A percentile compares a stretch with the other conserved stretches of the same genome.
Conservation (phyloP, 2,888 invertebrate species). For the Neoaliturus tenellus region DNA sequence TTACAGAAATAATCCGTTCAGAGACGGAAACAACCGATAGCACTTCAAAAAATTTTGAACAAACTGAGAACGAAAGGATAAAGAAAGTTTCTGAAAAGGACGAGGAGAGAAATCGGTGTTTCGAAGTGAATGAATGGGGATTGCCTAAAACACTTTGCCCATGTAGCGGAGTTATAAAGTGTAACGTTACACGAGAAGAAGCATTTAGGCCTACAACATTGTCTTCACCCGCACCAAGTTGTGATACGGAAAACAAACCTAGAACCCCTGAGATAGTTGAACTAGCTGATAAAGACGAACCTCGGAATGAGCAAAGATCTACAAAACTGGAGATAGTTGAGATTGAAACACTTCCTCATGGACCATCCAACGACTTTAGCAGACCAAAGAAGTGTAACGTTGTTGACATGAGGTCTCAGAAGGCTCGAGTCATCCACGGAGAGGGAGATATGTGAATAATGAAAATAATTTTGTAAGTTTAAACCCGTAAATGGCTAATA, state of each 20-base stretch:
- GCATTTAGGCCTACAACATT: neutral
- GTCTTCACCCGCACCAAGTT: neutral
- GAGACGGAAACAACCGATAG: constrained; percentile 1
- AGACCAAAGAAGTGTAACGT: neutral
- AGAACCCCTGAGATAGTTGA: neutral
- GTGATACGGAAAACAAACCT: neutral
- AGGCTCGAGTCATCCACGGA: neutral
- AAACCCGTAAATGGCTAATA: no score
- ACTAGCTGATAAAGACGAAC: neutral
- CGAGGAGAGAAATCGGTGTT: neutral
- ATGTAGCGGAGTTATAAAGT: neutral
- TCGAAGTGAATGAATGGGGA: constrained; percentile 63
- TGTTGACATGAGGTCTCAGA: neutral
- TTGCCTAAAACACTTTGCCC: constrained; percentile 62
- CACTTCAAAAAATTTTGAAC: neutral
- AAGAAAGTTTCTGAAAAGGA: neutral
- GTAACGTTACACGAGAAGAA: neutral
- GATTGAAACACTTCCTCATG: neutral
- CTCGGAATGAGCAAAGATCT: neutral
- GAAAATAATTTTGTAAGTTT: no score
- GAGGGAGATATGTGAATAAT: neutral
- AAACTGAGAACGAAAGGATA: neutral
- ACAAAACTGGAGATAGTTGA: neutral
- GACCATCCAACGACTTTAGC: neutral
- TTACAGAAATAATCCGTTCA: constrained; percentile 66